phyloP scores from a whole-genome alignment of 1,140 invertebrate genomes.

The Belonocnema kinseyi region DNA sequence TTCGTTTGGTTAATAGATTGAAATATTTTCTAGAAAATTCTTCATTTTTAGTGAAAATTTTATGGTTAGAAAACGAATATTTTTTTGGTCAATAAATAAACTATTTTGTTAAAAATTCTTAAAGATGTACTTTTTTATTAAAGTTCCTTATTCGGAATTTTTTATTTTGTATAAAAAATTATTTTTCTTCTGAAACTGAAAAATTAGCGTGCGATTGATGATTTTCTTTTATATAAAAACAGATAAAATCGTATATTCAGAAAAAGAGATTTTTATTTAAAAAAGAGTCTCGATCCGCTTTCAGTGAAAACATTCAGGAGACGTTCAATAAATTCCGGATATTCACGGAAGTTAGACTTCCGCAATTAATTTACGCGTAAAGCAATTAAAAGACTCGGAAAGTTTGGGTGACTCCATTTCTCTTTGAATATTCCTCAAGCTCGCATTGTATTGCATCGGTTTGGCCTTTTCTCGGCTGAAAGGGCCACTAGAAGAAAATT shows the following conservation, averaged over 20 bases:
- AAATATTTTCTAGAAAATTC: too few species aligned
- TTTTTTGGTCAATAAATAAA: too few species aligned
- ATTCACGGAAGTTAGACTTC: slow-evolving; percentile 15
- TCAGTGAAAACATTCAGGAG: background rate
- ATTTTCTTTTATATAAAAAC: too few species aligned
- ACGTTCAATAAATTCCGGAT: slow-evolving; percentile 12
- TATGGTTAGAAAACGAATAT: too few species aligned
- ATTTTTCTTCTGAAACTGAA: background rate
- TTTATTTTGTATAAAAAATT: background rate
- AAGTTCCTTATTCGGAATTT: background rate
- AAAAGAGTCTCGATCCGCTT: background rate
- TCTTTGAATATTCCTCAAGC: slow-evolving; percentile 22
- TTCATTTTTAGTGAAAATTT: too few species aligned
- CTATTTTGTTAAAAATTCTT: too few species aligned
- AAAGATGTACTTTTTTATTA: background rate
- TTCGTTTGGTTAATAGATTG: too few species aligned
- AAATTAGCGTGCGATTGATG: background rate
- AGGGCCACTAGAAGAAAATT: background rate
- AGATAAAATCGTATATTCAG: too few species aligned
- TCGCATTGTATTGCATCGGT: background rate
- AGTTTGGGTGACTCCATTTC: slow-evolving; percentile 7
- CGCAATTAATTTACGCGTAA: slow-evolving; percentile 19
- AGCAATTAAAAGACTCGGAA: slow-evolving; percentile 27
- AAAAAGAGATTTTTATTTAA: too few species aligned
- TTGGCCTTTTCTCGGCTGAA: slow-evolving; percentile 25